Evolutionary conservation across 2,113 vertebrate genomes (phyloP), one percentile per base, ranked within the genome.

Genomic region (Mobula birostris): DNA sequence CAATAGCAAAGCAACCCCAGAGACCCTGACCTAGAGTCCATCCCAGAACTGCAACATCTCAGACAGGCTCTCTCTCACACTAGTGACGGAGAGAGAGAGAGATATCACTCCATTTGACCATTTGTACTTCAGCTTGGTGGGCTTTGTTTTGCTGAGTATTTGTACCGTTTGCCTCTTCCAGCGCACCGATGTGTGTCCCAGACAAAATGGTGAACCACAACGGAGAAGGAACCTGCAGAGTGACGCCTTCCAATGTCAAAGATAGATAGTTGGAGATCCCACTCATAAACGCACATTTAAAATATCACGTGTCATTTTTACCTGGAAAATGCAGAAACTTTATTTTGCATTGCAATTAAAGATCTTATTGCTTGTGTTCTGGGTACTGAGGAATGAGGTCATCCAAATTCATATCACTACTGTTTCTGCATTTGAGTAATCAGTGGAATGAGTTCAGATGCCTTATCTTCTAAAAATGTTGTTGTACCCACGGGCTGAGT

Each of bases 101-200:
- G 36, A 36, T 36, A 4, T 48, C 48, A 4, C 48, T 48, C 48
- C 48, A 48, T 48, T 15, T 79, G n/a, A 14, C 32, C n/a, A 79
- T 79, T 36, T 79, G n/a, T 79, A 36, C 12, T 79, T n/a, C 77
- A 79, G 77, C 15, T 36, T 36, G 14, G 77, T 79, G 76, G 27
- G 76, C 15, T n/a, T 78, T n/a, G 76, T 29, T 36, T 36, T 19
- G 40, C 79, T 82, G 79, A 56, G 19, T 19, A 48, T 40, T 56
- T 19, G 9, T 66, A 63, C 66, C 79, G 48, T 61, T 5, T 95
- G 74, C 32, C 56, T 95, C 88, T 95, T 96, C 15, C 96, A 98
- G 97, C 96, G 97, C 94, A 95, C 95, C 3, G 96, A 97, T 1
- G 95, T 96, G 87, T 97, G 96, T 94, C 96, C 95, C 15, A 95